Evolutionary conservation across 2,113 vertebrate genomes (phyloP).

Genomic region (Empidonax alnorum): DNA sequence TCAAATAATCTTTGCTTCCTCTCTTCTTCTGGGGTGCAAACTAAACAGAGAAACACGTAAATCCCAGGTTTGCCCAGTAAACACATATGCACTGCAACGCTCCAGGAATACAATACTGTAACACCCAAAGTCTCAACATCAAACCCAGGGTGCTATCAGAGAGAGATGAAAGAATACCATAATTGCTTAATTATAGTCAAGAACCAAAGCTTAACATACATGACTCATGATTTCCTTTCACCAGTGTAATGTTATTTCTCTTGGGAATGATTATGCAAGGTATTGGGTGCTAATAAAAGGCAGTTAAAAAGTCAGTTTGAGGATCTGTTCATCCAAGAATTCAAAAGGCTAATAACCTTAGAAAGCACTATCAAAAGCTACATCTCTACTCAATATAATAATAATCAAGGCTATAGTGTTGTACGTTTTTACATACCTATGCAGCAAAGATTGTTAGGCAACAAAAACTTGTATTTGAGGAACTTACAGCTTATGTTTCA

Average conservation of each 20-base stretch:
- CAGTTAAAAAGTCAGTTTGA: background rate
- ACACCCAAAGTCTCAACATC: background rate
- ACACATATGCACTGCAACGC: background rate
- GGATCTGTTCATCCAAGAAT: background rate
- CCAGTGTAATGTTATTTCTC: background rate
- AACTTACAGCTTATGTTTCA: background rate
- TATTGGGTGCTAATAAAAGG: background rate
- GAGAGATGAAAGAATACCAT: background rate
- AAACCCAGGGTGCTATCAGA: background rate
- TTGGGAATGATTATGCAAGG: background rate
- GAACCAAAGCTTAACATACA: background rate
- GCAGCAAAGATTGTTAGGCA: background rate
- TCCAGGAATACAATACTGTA: background rate
- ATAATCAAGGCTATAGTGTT: background rate
- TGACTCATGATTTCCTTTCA: background rate
- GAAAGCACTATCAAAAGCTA: background rate
- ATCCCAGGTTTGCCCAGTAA: background rate
- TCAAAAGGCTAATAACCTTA: background rate
- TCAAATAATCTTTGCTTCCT: background rate
- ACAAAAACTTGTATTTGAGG: background rate
- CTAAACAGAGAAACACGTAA: background rate
- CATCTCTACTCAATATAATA: background rate
- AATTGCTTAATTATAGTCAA: background rate
- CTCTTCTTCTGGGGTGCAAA: background rate
- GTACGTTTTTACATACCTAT: background rate